Evolutionary conservation across 2,888 invertebrate genomes (phyloP), one percentile per base, ranked within the genome.

Genomic region (Amphiduros pacificus): DNA sequence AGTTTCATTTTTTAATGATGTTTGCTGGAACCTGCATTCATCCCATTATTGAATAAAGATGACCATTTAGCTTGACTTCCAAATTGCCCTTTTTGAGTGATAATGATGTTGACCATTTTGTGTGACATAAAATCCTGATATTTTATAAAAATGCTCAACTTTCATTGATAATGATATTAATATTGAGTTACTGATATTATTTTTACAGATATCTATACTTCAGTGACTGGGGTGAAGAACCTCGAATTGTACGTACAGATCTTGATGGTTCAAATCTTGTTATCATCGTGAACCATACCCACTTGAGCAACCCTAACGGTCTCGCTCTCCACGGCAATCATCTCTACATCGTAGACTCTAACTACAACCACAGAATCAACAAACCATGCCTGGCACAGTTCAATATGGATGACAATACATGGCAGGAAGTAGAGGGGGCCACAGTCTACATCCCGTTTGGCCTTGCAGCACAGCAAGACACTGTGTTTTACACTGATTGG

Each of bases 161-260:
- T n/a, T n/a, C n/a, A n/a, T n/a, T n/a, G n/a, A n/a, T n/a, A n/a
- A n/a, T n/a, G n/a, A n/a, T n/a, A n/a, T n/a, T n/a, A n/a, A n/a
- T n/a, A n/a, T n/a, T n/a, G n/a, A n/a, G n/a, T n/a, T n/a, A n/a
- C n/a, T n/a, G n/a, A n/a, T 36, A 36, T 36, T 17, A 29, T 31
- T 41, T 17, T 53, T 44, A 6, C 61, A 66, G 66, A 1, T 71
- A 69, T 20, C 63, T 77, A 44, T 77, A 73, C 63, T 71, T 71
- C 61, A 71, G 72, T 29, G 74, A 76, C 62, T 72, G 71, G 68
- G 77, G 75, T 4, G 62, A 68, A 5, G 40, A 70, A n/a, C 72
- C 74, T 0, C 66, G 68, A 41, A 69, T 77, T 40, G 56, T 74
- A 17, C 65, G 70, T n/a, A 60, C 71, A 17, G 64, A 70, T 6